Evolutionary conservation across 2,888 invertebrate genomes (phyloP).

Genomic region (Brassicogethes aeneus): DNA sequence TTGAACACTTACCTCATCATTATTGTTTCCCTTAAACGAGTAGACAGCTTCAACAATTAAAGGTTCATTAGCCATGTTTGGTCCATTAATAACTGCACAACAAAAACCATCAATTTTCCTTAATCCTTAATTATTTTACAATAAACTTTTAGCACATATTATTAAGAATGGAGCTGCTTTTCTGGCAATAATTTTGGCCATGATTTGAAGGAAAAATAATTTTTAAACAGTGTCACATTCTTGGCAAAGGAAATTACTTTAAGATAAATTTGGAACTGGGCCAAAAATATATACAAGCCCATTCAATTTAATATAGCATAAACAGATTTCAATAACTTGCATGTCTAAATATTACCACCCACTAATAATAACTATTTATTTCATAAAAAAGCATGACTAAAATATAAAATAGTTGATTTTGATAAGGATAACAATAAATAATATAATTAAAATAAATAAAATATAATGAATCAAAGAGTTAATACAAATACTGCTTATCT

Average conservation of each 20-base stretch:
- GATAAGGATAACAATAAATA: no score
- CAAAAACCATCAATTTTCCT: background rate
- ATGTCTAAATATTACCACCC: no score
- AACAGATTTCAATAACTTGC: no score
- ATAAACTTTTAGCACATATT: constrained; percentile 3
- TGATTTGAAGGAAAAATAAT: constrained; percentile 33
- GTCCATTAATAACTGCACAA: constrained; percentile 7
- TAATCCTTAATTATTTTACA: background rate
- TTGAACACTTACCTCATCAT: constrained; percentile 78
- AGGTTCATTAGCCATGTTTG: constrained; percentile 49
- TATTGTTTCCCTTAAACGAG: constrained; percentile 91
- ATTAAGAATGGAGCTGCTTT: constrained; percentile 7
- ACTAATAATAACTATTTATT: no score
- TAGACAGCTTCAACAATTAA: constrained; percentile 82
- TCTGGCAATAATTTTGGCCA: constrained; percentile 20
- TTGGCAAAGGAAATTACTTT: constrained; percentile 35
- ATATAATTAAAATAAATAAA: no score
- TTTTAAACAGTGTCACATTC: constrained; percentile 40
- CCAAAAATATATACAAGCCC: constrained; percentile 27
- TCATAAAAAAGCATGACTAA: no score
- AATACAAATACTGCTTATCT: no score
- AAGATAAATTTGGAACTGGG: constrained; percentile 28
- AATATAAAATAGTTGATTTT: no score
- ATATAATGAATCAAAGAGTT: no score
- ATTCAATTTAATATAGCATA: no score